Evolutionary conservation across 2,888 invertebrate genomes (phyloP).

Genomic region (Acanthoscelides obtectus): DNA sequence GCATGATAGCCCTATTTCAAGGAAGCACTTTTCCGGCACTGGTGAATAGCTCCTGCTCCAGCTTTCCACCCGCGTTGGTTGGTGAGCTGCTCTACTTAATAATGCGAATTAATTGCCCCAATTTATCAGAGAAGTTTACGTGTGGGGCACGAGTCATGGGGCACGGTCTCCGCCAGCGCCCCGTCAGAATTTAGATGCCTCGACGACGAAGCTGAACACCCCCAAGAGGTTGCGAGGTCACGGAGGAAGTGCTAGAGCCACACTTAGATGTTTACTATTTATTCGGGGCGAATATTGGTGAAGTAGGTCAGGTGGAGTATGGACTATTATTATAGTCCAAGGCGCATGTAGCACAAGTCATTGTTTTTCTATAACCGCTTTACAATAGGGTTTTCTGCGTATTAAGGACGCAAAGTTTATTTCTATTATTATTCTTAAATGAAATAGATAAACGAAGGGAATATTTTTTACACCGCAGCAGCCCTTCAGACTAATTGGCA

Average conservation of each 20-base stretch:
- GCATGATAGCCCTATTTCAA: no score
- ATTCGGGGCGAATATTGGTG: neutral
- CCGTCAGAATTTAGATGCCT: neutral
- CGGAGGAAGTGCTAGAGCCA: neutral
- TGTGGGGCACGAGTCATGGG: no score
- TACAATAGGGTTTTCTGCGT: no score
- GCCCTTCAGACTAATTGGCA: no score
- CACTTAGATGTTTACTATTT: neutral
- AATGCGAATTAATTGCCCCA: neutral
- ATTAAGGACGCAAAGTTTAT: no score
- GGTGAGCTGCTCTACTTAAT: neutral
- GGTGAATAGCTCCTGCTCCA: neutral
- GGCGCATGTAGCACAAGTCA: no score
- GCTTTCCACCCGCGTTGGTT: neutral
- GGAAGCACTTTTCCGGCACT: neutral
- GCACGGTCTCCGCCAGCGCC: neutral
- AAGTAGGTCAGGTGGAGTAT: no score
- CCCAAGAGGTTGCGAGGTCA: neutral
- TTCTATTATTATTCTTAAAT: no score
- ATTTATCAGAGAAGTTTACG: neutral
- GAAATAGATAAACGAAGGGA: no score
- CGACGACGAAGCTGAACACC: neutral
- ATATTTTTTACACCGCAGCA: no score
- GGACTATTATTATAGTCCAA: no score
- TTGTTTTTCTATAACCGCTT: no score